These are phyloP conservation scores for Notamacropus eugenii DNA, from an alignment of 2,797 vertebrate species.

Conservation along the genomic window DNA sequence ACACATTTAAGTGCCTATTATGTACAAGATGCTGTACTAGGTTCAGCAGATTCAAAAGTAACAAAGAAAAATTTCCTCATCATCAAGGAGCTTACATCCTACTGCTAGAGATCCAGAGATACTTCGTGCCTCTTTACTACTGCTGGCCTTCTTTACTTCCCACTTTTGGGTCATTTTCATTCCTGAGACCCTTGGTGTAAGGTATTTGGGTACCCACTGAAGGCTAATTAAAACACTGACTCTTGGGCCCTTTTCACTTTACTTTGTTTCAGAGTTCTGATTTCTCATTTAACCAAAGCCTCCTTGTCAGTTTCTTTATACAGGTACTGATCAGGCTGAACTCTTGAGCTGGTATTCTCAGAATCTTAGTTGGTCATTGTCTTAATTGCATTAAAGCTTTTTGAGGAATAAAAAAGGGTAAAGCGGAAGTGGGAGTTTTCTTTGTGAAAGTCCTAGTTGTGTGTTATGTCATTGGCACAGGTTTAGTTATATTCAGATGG, in stretches of 20 bases:
- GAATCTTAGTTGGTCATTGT: not conserved
- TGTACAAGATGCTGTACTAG: not conserved
- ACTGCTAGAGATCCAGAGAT: not conserved
- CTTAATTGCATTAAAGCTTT: slow-evolving; percentile 14
- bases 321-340: not conserved
- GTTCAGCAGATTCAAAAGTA: not conserved
- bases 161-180: not conserved
- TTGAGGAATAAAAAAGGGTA: slow-evolving; percentile 19
- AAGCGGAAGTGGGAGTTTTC: slow-evolving; percentile 30
- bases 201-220: not conserved
- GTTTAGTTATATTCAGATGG: slow-evolving; percentile 52
- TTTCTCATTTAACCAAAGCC: not conserved
- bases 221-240: not conserved
- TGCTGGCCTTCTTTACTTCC: not conserved
- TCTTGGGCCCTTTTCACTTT: not conserved
- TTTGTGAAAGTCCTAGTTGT: slow-evolving; percentile 60
- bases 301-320: not conserved
- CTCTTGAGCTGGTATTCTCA: not conserved
- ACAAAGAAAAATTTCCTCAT: not conserved
- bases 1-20: not conserved
- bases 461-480: slow-evolving; percentile 38
- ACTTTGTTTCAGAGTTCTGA: not conserved
- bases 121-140: not conserved
- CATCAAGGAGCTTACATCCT: not conserved
- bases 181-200: not conserved